Conservation (phyloP, 1,140 invertebrate genomes). For the Tetraneura akinire region DNA sequence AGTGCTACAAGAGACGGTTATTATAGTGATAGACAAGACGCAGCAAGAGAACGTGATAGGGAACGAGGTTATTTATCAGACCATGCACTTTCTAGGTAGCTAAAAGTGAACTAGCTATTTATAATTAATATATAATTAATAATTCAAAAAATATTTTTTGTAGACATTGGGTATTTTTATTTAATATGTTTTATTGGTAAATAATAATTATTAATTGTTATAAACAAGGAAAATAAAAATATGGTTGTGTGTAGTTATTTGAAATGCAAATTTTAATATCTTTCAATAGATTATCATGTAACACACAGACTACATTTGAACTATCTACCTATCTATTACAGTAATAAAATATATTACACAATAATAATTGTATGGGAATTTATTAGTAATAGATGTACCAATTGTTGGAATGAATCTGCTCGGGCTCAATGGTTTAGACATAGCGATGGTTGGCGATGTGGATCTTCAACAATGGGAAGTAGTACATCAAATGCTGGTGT, state of each 20-base stretch:
- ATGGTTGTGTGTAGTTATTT: not conserved
- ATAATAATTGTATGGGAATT: not conserved
- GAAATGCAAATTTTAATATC: not conserved
- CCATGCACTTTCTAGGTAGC: conserved; percentile 46
- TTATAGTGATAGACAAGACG: conserved; percentile 82
- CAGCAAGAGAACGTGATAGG: conserved; percentile 64
- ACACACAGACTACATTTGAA: no score
- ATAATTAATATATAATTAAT: not conserved
- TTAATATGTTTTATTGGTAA: no score
- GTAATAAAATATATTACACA: no score
- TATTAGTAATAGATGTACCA: conserved; percentile 67
- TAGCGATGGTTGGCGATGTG: conserved; percentile 82
- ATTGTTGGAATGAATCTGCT: conserved; percentile 81
- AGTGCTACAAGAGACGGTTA: conserved; percentile 73
- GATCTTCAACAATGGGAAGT: conserved; percentile 71
- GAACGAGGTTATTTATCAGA: conserved; percentile 53
- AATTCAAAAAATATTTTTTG: not conserved
- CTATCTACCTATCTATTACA: no score
- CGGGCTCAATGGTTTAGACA: conserved; percentile 83
- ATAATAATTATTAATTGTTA: no score
- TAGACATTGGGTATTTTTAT: no score
- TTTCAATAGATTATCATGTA: no score
- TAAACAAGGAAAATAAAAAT: not conserved
- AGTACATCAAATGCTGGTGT: conserved; percentile 58
- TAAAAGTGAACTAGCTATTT: no score